Evolutionary conservation across 2,888 invertebrate genomes (phyloP).

Genomic region (Idaea dimidiata): DNA sequence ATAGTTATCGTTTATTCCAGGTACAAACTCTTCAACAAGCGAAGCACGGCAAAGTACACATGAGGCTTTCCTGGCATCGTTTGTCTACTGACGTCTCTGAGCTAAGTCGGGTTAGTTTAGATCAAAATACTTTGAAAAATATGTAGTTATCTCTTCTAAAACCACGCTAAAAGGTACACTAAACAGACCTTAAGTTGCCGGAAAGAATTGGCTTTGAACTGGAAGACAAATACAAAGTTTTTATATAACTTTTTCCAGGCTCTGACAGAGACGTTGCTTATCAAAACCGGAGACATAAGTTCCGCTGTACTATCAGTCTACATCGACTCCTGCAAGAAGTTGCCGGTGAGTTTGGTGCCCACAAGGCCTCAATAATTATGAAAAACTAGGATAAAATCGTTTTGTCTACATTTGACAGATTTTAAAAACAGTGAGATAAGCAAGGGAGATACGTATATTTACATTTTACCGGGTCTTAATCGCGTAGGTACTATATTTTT

Average conservation of each 20-base stretch:
- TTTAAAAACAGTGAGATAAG: no score
- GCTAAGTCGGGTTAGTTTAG: conserved; percentile 85
- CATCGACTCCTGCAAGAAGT: conserved; percentile 94
- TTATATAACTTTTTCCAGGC: conserved; percentile 74
- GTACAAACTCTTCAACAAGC: conserved; percentile 98
- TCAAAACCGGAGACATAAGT: conserved; percentile 88
- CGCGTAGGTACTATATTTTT: no score
- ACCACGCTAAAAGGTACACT: background rate
- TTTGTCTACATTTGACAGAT: no score
- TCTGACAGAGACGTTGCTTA: conserved; percentile 85
- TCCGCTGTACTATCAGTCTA: conserved; percentile 91
- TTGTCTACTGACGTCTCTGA: conserved; percentile 86
- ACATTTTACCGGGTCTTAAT: no score
- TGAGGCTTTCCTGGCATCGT: conserved; percentile 94
- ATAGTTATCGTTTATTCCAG: conserved; percentile 67
- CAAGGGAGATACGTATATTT: no score
- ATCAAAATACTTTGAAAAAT: conserved; percentile 3
- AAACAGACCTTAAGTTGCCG: background rate
- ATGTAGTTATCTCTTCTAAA: no score
- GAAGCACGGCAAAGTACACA: conserved; percentile 95
- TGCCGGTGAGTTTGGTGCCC: conserved; percentile 85
- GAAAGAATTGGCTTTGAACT: background rate
- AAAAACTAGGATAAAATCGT: no score
- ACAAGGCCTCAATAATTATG: no score
- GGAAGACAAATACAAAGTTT: no score